Base-by-base conservation (phyloP, 2,113 vertebrate genomes). In the Cranoglanis bouderius region DNA sequence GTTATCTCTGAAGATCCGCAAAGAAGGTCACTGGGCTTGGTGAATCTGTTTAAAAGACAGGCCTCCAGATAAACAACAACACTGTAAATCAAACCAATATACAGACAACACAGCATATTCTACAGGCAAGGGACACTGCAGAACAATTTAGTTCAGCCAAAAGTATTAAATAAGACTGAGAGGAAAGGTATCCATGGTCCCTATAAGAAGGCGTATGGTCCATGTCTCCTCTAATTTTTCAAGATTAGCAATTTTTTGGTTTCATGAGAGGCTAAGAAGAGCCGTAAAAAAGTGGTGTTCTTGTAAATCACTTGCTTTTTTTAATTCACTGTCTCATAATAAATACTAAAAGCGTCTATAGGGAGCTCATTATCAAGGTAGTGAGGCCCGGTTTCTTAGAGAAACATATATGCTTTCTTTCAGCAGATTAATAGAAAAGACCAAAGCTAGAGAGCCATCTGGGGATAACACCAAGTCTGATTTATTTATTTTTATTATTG, bases 251-350 rank as follows among this genome's bases (percentile, higher is more conserved):
- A 74, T 89, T 91, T 92, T 92, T 91, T 43, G 81, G 67, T 88
- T 91, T 53, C 82, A 81, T 85, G 87, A 90, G 67, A 87, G 85
- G 59, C 57, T 77, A 65, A 90, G 65, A 18, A 57, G 4, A 59
- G 67, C 9, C 16, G 21, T 63, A 59, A 91, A 80, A 91, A 91
- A 91, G 91, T 82, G 51, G 35, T 38, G 72, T 82, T 70, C 85
- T 80, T 90, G 90, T 91, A 82, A 90, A 91, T 59, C 81, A 86
- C 88, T 87, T 86, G 86, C 88, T 90, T 85, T 46, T 87, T 89
- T 91, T 93, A 91, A 93, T 92, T 91, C 91, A 88, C 85, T 32
- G 74, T 90, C 85, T 91, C 43, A 46, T 91, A 85, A 89, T 61
- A 90, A 92, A 92, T 89, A 91, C 75, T 87, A 90, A 57, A 85